These are phyloP conservation scores for Leiothrix lutea DNA, from an alignment of 2,113 vertebrate genomes.

Conservation along the genomic window DNA sequence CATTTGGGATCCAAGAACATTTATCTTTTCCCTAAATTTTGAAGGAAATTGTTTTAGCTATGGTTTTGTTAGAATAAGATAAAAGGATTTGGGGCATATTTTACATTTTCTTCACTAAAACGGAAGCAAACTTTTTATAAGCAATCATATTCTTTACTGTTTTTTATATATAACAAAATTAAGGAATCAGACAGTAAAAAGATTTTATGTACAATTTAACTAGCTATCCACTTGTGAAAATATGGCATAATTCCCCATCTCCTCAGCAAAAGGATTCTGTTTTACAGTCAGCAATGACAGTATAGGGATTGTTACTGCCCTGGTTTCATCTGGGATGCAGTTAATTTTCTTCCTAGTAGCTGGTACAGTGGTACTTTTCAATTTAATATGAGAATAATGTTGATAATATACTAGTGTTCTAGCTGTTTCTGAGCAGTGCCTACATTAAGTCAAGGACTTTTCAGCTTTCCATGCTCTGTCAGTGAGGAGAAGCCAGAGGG, in stretches of 20 bases:
- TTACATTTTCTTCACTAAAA: constrained; percentile 18
- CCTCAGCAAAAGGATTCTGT: not conserved
- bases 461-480: not conserved
- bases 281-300: not conserved
- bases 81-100: constrained; percentile 25
- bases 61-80: constrained; percentile 27
- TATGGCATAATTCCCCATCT: not conserved
- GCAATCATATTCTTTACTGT: not conserved
- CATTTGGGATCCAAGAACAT: not conserved
- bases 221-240: not conserved
- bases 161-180: constrained; percentile 2
- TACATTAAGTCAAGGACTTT: not conserved
- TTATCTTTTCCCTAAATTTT: constrained; percentile 37
- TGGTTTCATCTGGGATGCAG: not conserved
- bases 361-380: not conserved
- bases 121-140: constrained; percentile 5
- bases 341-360: not conserved
- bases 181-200: not conserved
- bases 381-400: not conserved
- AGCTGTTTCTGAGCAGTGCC: not conserved
- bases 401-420: not conserved
- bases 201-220: not conserved
- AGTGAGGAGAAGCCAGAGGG: not conserved
- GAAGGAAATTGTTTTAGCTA: constrained; percentile 31
- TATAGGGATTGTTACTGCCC: not conserved